Evolutionary conservation across 2,113 vertebrate species (phyloP).

Genomic region (Perccottus glenii): DNA sequence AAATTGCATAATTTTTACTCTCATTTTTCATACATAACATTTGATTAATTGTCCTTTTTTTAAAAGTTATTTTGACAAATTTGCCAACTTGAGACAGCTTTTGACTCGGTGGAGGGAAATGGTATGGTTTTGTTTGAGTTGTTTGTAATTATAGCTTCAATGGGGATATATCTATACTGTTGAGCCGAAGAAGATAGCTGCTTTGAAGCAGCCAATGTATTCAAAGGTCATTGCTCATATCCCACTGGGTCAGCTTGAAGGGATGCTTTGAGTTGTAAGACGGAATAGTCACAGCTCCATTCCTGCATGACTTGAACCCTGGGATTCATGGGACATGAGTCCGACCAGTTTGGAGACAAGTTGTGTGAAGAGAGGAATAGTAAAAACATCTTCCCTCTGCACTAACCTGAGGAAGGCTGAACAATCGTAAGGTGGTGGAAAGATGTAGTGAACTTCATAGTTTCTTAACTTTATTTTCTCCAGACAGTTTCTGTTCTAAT

Average conservation of each 20-base stretch:
- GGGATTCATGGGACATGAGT: constrained; percentile 54
- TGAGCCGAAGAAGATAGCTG: constrained; percentile 53
- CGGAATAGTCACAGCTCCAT: constrained; percentile 47
- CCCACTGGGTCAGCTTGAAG: constrained; percentile 63
- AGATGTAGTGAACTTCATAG: constrained; percentile 47
- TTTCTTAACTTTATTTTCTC: constrained; percentile 66
- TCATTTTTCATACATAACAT: constrained; percentile 61
- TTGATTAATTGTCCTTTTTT: constrained; percentile 58
- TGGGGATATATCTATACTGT: constrained; percentile 63
- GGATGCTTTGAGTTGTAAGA: constrained; percentile 45
- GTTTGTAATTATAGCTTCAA: constrained; percentile 68
- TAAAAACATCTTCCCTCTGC: constrained; percentile 39
- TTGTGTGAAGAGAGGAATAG: constrained; percentile 34
- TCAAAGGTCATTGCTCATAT: constrained; percentile 63
- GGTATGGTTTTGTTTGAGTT: constrained; percentile 68
- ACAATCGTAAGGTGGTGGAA: constrained; percentile 59
- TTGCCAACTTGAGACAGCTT: constrained; percentile 63
- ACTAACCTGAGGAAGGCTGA: constrained; percentile 37
- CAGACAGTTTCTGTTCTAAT: constrained; percentile 46
- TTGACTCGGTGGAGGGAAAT: constrained; percentile 59
- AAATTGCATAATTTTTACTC: constrained; percentile 55
- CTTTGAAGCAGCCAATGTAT: constrained; percentile 62
- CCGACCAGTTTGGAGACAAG: constrained; percentile 46
- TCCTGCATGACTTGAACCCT: constrained; percentile 55
- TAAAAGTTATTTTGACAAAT: constrained; percentile 66